Evolutionary conservation across 2,888 invertebrate genomes (phyloP), one percentile per base, ranked within the genome.

Genomic region (Lomographa bimaculata): DNA sequence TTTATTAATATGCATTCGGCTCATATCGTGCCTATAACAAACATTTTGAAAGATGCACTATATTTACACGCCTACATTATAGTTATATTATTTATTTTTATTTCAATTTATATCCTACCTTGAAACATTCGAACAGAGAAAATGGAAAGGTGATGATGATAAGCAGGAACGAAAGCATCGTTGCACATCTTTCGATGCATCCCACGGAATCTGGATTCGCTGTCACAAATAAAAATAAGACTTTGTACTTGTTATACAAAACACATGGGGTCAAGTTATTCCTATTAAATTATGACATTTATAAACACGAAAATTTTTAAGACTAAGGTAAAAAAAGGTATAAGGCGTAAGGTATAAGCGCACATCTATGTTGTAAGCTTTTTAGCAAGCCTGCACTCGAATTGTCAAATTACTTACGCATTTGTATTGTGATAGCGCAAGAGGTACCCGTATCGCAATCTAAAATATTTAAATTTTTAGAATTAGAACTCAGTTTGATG

Each of bases 101-200:
- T n/a, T n/a, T n/a, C n/a, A n/a, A n/a, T n/a, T n/a, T n/a, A n/a
- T 24, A 10, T 61, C 67, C 79, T 87, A 94, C 94, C 92, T 96
- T 96, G 75, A 96, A 96, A 76, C 95, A 95, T 75, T 95, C 92
- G 74, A 95, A 95, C 39, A 96, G 80, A 1, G 96, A 96, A 66
- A 97, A 93, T 14, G 96, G 96, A 60, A 96, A 91, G 1, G 96
- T 96, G 48, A 94, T 68, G 60, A 96, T 85, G 70, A 96, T 91
- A 9, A 96, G 77, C 27, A 96, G 64, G 37, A 94, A 87, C 5
- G 96, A 95, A 26, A 93, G 89, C 25, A 93, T 68, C 6, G 94
- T 95, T 7, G 95, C 95, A 33, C 93, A 80, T 52, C 94, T 84
- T 78, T 96, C 96, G 56, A 96, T 92, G 60, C 92, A 92, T 47